Conservation (phyloP, 2,113 vertebrate genomes). For the Sigmodon hispidus region DNA sequence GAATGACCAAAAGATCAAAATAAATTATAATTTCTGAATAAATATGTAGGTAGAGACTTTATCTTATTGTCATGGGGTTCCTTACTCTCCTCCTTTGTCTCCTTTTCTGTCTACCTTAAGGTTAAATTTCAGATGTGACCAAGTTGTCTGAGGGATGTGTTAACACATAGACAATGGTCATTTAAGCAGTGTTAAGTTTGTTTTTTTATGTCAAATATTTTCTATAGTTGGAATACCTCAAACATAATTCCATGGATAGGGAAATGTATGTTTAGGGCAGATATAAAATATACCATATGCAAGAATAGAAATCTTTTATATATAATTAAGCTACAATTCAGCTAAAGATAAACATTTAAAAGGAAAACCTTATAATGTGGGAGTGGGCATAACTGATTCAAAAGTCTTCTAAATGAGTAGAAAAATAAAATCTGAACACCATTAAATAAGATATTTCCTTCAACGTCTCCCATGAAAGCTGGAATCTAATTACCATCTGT, state of each 20-base stretch:
- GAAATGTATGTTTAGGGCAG: neutral
- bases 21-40: conserved; percentile 47
- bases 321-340: neutral
- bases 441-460: neutral
- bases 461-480: neutral
- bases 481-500: neutral
- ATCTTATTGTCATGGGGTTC: neutral
- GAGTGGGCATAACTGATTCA: neutral
- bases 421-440: neutral
- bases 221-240: neutral
- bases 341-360: neutral
- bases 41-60: conserved; percentile 32
- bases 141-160: neutral
- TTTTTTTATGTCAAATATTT: conserved; percentile 2
- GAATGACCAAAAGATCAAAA: neutral
- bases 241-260: neutral
- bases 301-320: neutral
- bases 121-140: conserved; percentile 16
- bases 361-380: neutral
- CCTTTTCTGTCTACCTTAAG: conserved; percentile 18
- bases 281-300: neutral
- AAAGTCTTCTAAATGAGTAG: neutral
- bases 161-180: neutral
- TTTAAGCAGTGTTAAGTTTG: conserved; percentile 12
- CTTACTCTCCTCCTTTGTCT: neutral